Evolutionary conservation across 2,113 vertebrate genomes (phyloP).

Genomic region (Lepus europaeus): DNA sequence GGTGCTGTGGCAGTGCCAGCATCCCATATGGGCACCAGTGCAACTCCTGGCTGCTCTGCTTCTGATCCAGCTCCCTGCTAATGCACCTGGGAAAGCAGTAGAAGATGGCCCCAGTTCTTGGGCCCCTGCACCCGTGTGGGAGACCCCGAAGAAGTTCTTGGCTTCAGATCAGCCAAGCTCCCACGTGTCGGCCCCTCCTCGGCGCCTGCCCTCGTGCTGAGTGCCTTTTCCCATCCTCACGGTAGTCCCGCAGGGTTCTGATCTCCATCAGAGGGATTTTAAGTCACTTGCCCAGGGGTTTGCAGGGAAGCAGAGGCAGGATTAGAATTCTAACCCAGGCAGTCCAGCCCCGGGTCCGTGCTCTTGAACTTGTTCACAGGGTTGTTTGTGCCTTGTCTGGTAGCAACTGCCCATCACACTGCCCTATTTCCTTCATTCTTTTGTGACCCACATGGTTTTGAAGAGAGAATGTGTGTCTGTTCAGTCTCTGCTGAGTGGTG

Average conservation of each 20-base stretch:
- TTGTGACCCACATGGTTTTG: not conserved
- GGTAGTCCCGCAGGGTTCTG: not conserved
- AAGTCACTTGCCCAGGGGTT: not conserved
- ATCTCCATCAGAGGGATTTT: not conserved
- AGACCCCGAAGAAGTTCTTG: too few relatives aligned
- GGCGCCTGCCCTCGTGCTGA: not conserved
- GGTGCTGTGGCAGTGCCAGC: too few relatives aligned
- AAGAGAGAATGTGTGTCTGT: not conserved
- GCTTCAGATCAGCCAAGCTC: too few relatives aligned
- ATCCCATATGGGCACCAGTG: too few relatives aligned
- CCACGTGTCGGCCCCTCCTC: not conserved
- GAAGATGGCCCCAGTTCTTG: too few relatives aligned
- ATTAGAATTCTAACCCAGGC: not conserved
- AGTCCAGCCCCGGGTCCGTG: not conserved
- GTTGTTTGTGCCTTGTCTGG: not conserved
- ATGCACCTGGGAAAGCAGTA: too few relatives aligned
- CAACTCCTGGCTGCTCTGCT: too few relatives aligned
- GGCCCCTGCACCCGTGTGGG: too few relatives aligned
- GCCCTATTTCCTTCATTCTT: not conserved
- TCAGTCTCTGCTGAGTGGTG: not conserved
- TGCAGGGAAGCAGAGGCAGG: not conserved
- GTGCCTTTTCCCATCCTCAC: not conserved
- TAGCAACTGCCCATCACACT: accelerated
- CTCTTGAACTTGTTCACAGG: not conserved
- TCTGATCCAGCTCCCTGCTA: too few relatives aligned